phyloP scores from a whole-genome alignment of 2,797 vertebrate species.

The Eulemur coronatus region DNA sequence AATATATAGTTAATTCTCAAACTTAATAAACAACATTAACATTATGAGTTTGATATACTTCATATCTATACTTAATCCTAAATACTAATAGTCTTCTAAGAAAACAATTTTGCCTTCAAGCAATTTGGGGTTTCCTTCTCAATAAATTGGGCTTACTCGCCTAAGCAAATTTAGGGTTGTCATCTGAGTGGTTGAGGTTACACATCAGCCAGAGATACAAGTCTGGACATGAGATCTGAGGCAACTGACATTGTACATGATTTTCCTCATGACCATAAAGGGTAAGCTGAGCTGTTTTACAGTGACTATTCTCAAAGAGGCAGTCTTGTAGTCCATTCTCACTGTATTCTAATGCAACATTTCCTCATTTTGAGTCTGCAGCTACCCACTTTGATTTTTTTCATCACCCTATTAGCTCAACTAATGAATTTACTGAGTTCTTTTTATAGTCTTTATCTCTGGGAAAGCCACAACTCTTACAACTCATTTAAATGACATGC shows the following conservation, averaged over 20 bases:
- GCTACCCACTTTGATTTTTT: background rate
- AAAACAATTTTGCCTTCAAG: background rate
- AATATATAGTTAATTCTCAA: background rate
- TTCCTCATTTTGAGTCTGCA: background rate
- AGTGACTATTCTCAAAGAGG: background rate
- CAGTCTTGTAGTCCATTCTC: background rate
- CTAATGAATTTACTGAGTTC: background rate
- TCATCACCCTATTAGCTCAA: background rate
- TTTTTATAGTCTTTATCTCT: background rate
- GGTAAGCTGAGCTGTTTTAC: background rate
- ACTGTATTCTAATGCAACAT: background rate
- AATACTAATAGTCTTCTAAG: background rate
- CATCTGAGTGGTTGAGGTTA: background rate
- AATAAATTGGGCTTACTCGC: background rate
- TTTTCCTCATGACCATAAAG: background rate
- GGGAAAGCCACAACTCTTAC: background rate
- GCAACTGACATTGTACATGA: background rate
- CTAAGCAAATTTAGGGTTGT: background rate
- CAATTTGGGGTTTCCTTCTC: background rate
- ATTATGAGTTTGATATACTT: background rate
- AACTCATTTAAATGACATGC: background rate
- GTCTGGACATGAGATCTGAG: background rate
- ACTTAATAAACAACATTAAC: slow-evolving; percentile 3
- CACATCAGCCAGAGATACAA: background rate
- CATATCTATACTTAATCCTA: background rate